Conservation (phyloP, 2,113 vertebrate genomes). For the Hydrolagus affinis region DNA sequence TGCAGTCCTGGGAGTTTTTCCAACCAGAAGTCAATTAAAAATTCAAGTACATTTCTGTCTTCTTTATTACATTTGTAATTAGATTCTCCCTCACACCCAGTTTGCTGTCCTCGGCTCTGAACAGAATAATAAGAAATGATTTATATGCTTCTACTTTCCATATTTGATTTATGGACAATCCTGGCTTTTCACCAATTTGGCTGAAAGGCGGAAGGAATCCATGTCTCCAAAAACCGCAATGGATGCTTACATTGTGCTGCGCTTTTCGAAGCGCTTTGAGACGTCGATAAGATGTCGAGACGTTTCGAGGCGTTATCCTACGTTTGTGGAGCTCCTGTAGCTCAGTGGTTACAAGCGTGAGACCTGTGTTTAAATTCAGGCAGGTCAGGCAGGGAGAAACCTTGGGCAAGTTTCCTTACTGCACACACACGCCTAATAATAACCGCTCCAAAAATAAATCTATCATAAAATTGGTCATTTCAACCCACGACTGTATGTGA, state of each 20-base stretch:
- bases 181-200: background rate
- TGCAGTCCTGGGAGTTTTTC: background rate
- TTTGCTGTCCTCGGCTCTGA: background rate
- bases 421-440: too few relatives aligned
- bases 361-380: too few relatives aligned
- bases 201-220: background rate
- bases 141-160: background rate
- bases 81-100: background rate
- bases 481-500: too few relatives aligned
- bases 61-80: background rate
- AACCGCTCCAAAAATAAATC: too few relatives aligned
- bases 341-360: too few relatives aligned
- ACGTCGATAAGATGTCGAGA: background rate
- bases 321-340: background rate
- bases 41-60: slow-evolving; percentile 12
- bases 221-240: background rate
- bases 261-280: background rate
- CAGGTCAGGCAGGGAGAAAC: too few relatives aligned
- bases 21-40: background rate
- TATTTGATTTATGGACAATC: slow-evolving; percentile 1
- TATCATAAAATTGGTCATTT: too few relatives aligned
- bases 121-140: slow-evolving; percentile 7
- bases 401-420: too few relatives aligned
- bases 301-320: too few relatives aligned
- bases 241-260: background rate